Percentiles rank a stretch among this genome's conserved stretches.
Conservation (phyloP, 2,888 invertebrate genomes). For the Dicroscelio sp. region DNA sequence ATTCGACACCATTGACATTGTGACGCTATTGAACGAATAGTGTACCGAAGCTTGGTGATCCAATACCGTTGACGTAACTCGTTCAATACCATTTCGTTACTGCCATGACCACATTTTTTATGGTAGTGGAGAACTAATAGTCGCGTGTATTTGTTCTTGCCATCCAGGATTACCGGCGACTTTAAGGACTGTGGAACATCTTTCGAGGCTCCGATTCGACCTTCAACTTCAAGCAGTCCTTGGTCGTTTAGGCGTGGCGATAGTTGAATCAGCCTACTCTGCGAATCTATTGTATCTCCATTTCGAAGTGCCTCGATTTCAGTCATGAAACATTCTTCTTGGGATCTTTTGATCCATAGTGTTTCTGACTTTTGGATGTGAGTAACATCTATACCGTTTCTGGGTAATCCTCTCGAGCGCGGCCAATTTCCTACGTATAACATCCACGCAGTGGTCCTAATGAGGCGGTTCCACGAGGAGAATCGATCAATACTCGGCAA, state of each 20-base stretch:
- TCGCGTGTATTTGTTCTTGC: too few species aligned
- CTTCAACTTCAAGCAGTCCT: constrained; percentile 59
- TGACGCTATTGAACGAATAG: constrained; percentile 32
- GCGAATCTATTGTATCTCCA: background rate
- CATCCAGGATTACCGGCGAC: too few species aligned
- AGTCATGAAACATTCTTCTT: background rate
- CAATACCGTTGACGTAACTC: constrained; percentile 26
- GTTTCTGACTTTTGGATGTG: background rate
- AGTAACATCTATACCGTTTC: background rate
- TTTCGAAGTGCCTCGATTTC: background rate
- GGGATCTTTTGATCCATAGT: background rate
- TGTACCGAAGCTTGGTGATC: constrained; percentile 15
- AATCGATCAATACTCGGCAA: constrained; percentile 82
- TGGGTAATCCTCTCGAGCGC: background rate
- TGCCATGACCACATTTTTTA: background rate
- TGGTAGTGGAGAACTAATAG: constrained; percentile 19
- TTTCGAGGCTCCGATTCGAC: constrained; percentile 78
- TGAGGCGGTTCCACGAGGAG: constrained; percentile 32
- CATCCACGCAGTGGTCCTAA: constrained; percentile 24
- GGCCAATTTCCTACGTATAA: background rate
- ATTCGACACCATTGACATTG: constrained; percentile 42
- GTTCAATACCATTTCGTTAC: constrained; percentile 18
- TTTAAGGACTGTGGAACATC: constrained; percentile 53
- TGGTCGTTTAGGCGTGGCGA: constrained; percentile 44
- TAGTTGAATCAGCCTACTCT: background rate